A percentile compares a stretch with the other conserved stretches of the same genome.
phyloP scores from a whole-genome alignment of 2,113 vertebrate species.

The Urocynchramus pylzowi region DNA sequence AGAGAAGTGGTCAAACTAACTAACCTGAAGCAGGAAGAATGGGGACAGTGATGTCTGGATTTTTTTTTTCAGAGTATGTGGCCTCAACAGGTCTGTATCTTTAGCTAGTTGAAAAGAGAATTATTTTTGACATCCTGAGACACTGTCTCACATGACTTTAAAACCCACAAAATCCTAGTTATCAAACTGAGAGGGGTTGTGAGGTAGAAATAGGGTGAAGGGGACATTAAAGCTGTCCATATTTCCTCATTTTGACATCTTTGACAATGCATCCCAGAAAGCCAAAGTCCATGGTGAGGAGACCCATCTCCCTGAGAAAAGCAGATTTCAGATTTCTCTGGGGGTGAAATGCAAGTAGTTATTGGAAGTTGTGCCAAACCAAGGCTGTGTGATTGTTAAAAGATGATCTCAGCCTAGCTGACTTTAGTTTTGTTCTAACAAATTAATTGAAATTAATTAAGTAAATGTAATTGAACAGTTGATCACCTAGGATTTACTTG shows the following conservation, averaged over 20 bases:
- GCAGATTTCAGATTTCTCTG: neutral
- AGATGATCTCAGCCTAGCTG: neutral
- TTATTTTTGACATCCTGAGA: neutral
- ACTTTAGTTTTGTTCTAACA: neutral
- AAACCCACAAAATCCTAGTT: neutral
- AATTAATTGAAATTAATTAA: neutral
- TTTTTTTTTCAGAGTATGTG: neutral
- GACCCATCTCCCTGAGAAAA: neutral
- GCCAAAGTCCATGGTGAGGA: neutral
- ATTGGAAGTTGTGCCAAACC: rapidly evolving
- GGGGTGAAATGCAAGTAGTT: neutral
- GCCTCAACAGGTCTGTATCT: neutral
- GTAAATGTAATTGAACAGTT: neutral
- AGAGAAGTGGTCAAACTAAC: neutral
- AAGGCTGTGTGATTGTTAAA: neutral
- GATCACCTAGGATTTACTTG: neutral
- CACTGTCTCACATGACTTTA: neutral
- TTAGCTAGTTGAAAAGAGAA: neutral
- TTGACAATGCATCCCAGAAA: neutral
- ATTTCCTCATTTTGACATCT: neutral
- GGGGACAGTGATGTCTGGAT: neutral
- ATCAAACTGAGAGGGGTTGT: neutral
- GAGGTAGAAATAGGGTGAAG: neutral
- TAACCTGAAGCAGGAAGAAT: neutral
- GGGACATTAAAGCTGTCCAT: neutral